Evolutionary conservation across 2,888 invertebrate genomes (phyloP).

Genomic region (Pandemis corylana): DNA sequence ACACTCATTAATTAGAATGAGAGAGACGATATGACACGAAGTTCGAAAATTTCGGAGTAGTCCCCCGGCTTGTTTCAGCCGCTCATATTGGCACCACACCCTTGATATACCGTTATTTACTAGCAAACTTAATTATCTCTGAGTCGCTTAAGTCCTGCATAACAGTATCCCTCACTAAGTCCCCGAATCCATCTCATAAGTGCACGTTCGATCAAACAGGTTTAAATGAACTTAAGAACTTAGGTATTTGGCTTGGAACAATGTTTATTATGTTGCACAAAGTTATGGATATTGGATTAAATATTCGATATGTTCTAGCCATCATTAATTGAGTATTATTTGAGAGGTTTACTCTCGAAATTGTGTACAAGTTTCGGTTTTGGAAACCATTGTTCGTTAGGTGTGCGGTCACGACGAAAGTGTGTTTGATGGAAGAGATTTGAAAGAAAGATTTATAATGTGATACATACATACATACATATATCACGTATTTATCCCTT

Average conservation of each 20-base stretch:
- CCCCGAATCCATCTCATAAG: slow-evolving; percentile 19
- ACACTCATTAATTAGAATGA: neutral
- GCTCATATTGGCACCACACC: neutral
- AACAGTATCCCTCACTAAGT: slow-evolving; percentile 14
- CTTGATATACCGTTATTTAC: slow-evolving; percentile 24
- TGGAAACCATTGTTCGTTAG: no score
- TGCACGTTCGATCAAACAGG: slow-evolving; percentile 21
- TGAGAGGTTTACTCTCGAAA: no score
- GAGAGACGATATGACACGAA: no score
- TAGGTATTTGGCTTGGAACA: neutral
- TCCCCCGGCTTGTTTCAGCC: neutral
- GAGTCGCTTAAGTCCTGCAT: slow-evolving; percentile 32
- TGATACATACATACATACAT: no score
- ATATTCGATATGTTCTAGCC: no score
- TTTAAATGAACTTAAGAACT: neutral
- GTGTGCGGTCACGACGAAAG: no score
- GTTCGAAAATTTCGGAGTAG: no score
- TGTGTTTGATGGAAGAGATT: no score
- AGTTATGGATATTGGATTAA: neutral
- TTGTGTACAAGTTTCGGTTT: no score
- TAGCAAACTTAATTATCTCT: slow-evolving; percentile 34
- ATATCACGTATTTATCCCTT: no score
- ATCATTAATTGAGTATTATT: no score
- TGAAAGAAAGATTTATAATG: no score
- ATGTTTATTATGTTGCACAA: neutral